Evolutionary conservation across 1,140 invertebrate species (phyloP).

Genomic region (Listronotus bonariensis): DNA sequence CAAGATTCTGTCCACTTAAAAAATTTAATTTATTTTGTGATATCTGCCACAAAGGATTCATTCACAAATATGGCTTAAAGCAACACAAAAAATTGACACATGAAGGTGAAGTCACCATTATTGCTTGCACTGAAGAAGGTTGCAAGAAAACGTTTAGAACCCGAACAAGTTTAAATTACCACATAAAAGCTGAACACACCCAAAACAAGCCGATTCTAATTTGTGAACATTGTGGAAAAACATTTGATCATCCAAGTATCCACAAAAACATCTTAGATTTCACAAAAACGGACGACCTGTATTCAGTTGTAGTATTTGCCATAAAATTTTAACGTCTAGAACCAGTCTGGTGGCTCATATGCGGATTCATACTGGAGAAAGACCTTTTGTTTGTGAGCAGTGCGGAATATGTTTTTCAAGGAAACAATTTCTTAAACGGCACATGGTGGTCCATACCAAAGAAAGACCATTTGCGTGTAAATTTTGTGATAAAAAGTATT

Average conservation of each 20-base stretch:
- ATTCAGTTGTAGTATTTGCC: slow-evolving; percentile 49
- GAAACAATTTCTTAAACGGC: slow-evolving; percentile 64
- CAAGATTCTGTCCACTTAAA: slow-evolving; percentile 1
- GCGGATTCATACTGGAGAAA: slow-evolving; percentile 59
- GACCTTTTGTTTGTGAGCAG: slow-evolving; percentile 59
- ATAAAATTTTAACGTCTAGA: slow-evolving; percentile 57
- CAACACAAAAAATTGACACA: slow-evolving; percentile 21
- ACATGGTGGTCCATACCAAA: slow-evolving; percentile 55
- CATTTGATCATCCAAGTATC: not conserved
- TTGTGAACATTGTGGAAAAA: slow-evolving; percentile 7
- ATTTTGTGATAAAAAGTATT: slow-evolving; percentile 56
- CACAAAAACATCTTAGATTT: not conserved
- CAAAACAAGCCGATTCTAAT: not conserved
- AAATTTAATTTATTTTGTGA: slow-evolving; percentile 49
- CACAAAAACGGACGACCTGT: not conserved
- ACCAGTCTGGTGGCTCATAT: slow-evolving; percentile 57
- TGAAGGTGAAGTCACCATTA: not conserved
- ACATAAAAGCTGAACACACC: not conserved
- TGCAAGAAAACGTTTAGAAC: not conserved
- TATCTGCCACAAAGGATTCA: slow-evolving; percentile 55
- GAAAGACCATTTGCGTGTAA: slow-evolving; percentile 57
- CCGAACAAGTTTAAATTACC: not conserved
- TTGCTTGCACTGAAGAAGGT: too few relatives aligned
- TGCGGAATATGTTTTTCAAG: slow-evolving; percentile 71
- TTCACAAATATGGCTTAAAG: slow-evolving; percentile 40